Evolutionary conservation across 2,113 vertebrate species (phyloP), one percentile per base, ranked within the genome.

Genomic region (Sturnira hondurensis): DNA sequence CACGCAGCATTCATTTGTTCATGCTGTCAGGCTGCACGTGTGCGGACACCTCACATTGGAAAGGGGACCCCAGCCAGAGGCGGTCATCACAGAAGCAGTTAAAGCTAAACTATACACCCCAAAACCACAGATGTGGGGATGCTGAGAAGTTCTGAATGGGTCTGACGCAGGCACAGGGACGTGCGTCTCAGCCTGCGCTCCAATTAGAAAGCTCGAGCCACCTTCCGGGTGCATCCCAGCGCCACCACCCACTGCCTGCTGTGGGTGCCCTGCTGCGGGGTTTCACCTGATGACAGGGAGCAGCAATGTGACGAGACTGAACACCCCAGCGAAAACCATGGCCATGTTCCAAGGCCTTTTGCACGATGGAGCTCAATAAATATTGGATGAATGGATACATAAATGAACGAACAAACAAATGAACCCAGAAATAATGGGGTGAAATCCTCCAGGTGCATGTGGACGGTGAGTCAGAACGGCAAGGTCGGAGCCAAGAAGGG

Each of bases 401-500:
- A 58, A 58, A 58, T 26, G 56, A 58, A 26, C 36, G 28, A 22
- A 63, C 13, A 4, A 65, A 56, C 38, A 76, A 74, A 26, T 15
- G 24, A 76, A 67, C 19, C 33, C 68, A 68, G 45, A 90, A 87
- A 83, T 5, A 4, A 85, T 17, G 33, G 36, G 50, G 90, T 93
- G 38, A 54, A 84, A 61, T 74, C 86, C 41, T 54, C 74, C n/a
- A 56, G 36, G 26, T 71, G 17, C 14, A 12, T 4, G 43, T 41
- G 80, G 74, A 89, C 15, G 78, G 47, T 47, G 83, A 43, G 22
- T 43, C 38, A n/a, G 38, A 89, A 33, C 13, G 50, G 17, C 63
- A 89, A 86, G 28, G 45, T 16, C 20, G 88, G 82, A 56, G 56
- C 41, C n/a, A 65, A 73, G 85, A 65, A 73, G 85, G 71, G 28